Evolutionary conservation across 2,113 vertebrate genomes (phyloP).

Genomic region (Vulpes lagopus): DNA sequence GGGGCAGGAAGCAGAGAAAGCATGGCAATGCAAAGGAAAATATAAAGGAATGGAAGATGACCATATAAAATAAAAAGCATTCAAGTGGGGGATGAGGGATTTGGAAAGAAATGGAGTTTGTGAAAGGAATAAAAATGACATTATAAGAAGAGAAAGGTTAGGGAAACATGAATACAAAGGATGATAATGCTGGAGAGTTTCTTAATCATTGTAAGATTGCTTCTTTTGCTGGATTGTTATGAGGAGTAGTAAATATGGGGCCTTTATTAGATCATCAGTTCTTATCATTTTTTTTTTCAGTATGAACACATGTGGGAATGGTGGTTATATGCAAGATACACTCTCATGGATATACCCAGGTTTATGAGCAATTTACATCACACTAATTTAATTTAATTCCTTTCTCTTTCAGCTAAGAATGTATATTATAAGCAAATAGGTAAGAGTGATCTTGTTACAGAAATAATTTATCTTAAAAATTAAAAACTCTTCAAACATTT

Average conservation of each 20-base stretch:
- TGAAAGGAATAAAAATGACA: conserved; percentile 20
- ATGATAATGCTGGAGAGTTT: not conserved
- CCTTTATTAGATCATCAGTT: not conserved
- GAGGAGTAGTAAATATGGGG: not conserved
- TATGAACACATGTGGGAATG: not conserved
- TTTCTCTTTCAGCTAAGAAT: conserved; percentile 20
- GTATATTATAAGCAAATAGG: not conserved
- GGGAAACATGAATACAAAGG: not conserved
- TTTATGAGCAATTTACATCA: not conserved
- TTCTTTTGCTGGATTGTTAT: not conserved
- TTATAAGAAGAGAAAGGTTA: not conserved
- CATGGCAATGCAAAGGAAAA: not conserved
- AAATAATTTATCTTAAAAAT: conserved; percentile 57
- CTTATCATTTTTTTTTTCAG: not conserved
- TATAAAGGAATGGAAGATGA: not conserved
- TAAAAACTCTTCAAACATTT: not conserved
- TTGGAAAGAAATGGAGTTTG: not conserved
- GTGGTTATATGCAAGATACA: not conserved
- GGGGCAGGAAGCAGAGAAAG: not conserved
- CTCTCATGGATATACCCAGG: not conserved
- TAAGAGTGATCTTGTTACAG: not conserved
- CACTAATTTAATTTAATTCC: not conserved
- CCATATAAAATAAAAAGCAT: not conserved
- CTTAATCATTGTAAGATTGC: not conserved
- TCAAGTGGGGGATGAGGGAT: not conserved